Evolutionary conservation across 1,140 invertebrate species (phyloP).

Genomic region (Xylocopa sonorina): DNA sequence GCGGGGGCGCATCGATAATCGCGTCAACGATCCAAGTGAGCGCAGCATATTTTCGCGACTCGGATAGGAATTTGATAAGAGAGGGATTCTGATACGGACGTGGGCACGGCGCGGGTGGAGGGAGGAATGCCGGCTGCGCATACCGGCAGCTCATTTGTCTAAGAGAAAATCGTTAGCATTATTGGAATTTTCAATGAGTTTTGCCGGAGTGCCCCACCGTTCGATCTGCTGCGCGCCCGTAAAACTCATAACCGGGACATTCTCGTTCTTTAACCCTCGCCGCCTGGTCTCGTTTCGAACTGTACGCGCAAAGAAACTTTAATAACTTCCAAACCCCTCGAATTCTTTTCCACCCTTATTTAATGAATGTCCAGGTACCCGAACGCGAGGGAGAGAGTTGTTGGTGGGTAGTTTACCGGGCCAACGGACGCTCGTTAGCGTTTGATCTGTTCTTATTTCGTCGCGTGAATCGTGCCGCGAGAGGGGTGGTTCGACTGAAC

Average conservation of each 20-base stretch:
- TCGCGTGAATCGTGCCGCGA: background rate
- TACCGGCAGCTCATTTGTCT: conserved; percentile 59
- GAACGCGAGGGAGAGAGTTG: background rate
- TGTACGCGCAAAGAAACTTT: conserved; percentile 35
- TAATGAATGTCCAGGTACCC: conserved; percentile 21
- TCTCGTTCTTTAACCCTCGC: conserved; percentile 34
- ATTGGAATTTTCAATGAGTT: conserved; percentile 55
- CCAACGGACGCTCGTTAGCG: background rate
- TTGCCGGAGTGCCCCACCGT: conserved; percentile 6
- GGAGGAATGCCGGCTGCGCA: conserved; percentile 34
- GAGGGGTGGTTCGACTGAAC: no score
- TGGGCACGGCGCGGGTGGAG: no score
- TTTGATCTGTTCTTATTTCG: background rate
- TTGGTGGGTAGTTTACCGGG: background rate
- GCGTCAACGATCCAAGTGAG: background rate
- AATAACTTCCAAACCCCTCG: conserved; percentile 29
- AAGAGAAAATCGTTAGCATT: conserved; percentile 61
- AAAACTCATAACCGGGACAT: conserved; percentile 40
- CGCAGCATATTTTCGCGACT: conserved; percentile 41
- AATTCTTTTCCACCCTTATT: conserved; percentile 17
- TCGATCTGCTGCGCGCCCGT: conserved; percentile 19
- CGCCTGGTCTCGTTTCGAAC: conserved; percentile 7
- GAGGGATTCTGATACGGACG: conserved; percentile 18
- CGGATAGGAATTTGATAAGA: conserved; percentile 60
- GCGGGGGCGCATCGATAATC: background rate